Percentiles rank a stretch among this genome's conserved stretches.
Conservation (phyloP, 2,888 invertebrate genomes). For the Megamerina dolium region DNA sequence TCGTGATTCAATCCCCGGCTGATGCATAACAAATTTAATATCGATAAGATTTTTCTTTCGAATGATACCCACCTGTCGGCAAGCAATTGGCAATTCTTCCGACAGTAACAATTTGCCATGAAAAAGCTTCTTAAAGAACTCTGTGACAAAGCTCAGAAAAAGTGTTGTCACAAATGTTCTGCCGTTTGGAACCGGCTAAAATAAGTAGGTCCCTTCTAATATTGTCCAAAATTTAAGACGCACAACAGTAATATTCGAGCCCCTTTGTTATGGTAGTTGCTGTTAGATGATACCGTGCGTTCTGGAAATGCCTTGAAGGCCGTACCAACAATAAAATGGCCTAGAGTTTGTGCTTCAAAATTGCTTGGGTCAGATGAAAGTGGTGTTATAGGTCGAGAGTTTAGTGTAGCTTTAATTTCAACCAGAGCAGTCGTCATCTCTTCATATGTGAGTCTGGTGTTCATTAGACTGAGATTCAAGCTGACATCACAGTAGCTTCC, state of each 20-base stretch:
- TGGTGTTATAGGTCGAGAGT: conserved; percentile 14
- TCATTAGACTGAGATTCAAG: conserved; percentile 7
- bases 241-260: too few relatives aligned
- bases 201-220: conserved; percentile 15
- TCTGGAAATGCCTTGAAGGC: conserved; percentile 9
- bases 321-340: conserved; percentile 11
- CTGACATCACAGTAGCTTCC: conserved; percentile 7
- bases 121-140: too few relatives aligned
- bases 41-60: too few relatives aligned
- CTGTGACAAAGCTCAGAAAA: too few relatives aligned
- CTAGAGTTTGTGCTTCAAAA: conserved; percentile 10
- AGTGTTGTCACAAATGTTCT: too few relatives aligned
- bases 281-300: background rate
- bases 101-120: too few relatives aligned
- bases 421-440: conserved; percentile 14
- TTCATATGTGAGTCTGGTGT: conserved; percentile 11
- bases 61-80: too few relatives aligned
- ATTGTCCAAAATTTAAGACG: conserved; percentile 11
- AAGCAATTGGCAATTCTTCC: too few relatives aligned
- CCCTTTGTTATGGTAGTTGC: conserved; percentile 4
- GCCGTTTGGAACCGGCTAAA: too few relatives aligned
- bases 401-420: conserved; percentile 17
- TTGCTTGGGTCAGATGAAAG: conserved; percentile 13
- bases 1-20: too few relatives aligned
- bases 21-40: too few relatives aligned